Evolutionary conservation across 2,797 vertebrate genomes (phyloP), one percentile per base, ranked within the genome.

Genomic region (Pantherophis alleghaniensis): DNA sequence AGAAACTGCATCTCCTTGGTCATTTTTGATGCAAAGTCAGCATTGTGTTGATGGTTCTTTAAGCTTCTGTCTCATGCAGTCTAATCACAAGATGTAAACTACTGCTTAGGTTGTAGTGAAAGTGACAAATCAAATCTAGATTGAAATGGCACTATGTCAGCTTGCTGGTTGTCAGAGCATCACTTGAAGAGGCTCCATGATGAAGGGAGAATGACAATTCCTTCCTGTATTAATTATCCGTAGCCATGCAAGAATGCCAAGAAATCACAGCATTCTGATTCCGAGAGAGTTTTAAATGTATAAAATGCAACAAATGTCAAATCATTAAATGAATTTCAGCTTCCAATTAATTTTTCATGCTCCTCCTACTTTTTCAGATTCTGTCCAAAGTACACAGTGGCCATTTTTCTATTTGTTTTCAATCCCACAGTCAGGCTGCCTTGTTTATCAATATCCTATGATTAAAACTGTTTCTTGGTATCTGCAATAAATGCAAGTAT

Each of bases 141-240:
- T 96, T 94, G 94, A 91, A 92, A 91, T 90, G 94, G 96, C 94
- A 95, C 91, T 53, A 42, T 92, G 94, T 94, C 0, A 0, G 90
- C 92, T 95, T 95, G 55, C 57, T 93, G 93, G 90, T 59, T 95
- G 91, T 94, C 96, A 94, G 63, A 92, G 89, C 57, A 87, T 86
- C 89, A 88, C 42, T 91, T 69, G 83, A 53, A 95, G 89, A 4
- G 87, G 86, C 22, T 26, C 53, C 86, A 61, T 4, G 53, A 91
- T 93, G 79, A 87, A 94, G 95, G 20, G 24, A 92, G 94, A 94
- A 92, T 28, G 89, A 89, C 28, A 22, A 47, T 51, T 89, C 14
- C 20, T 87, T 16, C 7, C 9, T 94, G 20, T 24, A 57, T 74
- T 51, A 42, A 79, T 32, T 87, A 47, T 61, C 42, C 42, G 9